Conservation (phyloP, 30 jellyfish, hydroid and myxozoan genomes). For the Calvadosia cruxmelitensis region DNA sequence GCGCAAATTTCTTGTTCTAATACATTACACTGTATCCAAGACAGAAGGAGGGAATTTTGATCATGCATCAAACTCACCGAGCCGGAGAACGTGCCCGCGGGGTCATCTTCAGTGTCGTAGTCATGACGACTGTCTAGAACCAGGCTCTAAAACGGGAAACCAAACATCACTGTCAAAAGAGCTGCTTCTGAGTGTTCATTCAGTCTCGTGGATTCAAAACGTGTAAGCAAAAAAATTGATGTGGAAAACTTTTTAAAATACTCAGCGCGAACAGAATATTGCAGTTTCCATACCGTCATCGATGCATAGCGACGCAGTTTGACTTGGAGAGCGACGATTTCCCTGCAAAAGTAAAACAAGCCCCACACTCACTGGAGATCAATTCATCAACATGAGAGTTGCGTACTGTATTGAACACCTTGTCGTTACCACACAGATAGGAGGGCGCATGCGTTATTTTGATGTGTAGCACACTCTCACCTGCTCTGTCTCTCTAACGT, state of each 20-base stretch:
- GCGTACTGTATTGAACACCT: too few species aligned
- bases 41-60: slow-evolving; percentile 2
- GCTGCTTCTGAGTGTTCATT: neutral
- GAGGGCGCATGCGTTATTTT: too few species aligned
- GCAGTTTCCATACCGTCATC: slow-evolving; percentile 40
- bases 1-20: too few species aligned
- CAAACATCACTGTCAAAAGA: neutral
- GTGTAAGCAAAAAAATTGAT: neutral
- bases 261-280: neutral
- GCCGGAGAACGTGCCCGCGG: neutral
- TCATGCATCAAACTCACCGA: neutral
- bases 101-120: slow-evolving; percentile 47
- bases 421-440: too few species aligned
- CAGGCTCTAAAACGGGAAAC: slow-evolving; percentile 41
- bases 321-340: slow-evolving; percentile 60
- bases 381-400: neutral
- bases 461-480: slow-evolving; percentile 2
- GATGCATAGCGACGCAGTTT: slow-evolving; percentile 62
- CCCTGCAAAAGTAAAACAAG: slow-evolving; percentile 27
- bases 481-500: slow-evolving; percentile 37
- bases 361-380: neutral
- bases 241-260: neutral
- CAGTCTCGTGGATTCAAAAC: neutral
- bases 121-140: slow-evolving; percentile 32
- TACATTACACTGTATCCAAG: too few species aligned